phyloP scores from a whole-genome alignment of 2,113 vertebrate genomes.

The Dissostichus mawsoni region DNA sequence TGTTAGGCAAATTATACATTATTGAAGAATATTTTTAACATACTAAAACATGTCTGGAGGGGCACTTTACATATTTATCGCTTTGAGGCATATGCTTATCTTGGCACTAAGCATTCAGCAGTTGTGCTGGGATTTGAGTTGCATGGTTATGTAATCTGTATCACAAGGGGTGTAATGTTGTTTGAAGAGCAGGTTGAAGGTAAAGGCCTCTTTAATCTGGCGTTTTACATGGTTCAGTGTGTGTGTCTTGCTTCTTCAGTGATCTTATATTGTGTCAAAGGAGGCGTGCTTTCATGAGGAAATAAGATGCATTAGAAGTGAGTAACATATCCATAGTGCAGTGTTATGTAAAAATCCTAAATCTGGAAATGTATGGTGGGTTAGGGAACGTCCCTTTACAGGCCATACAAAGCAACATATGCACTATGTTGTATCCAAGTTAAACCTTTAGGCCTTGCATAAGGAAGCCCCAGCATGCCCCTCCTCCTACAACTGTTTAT shows the following conservation, averaged over 20 bases:
- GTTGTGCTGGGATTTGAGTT: conserved; percentile 27
- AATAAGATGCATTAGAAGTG: not conserved
- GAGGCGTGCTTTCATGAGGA: not conserved
- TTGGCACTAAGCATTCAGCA: not conserved
- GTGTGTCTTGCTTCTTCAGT: not conserved
- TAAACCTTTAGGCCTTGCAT: not conserved
- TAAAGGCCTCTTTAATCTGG: conserved; percentile 18
- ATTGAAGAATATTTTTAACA: too few relatives aligned
- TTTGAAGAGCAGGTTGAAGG: conserved; percentile 34
- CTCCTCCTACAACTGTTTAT: conserved; percentile 8
- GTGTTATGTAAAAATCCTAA: not conserved
- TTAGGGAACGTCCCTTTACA: not conserved
- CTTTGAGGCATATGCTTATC: not conserved
- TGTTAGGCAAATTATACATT: too few relatives aligned
- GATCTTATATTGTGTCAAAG: not conserved
- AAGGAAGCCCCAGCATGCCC: conserved; percentile 6
- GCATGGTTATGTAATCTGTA: conserved; percentile 26
- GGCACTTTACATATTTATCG: not conserved
- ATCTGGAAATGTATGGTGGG: not conserved
- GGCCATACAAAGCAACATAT: conserved; percentile 1
- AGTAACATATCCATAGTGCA: not conserved
- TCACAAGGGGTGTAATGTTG: conserved; percentile 15
- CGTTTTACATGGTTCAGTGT: not conserved
- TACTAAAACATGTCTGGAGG: too few relatives aligned
- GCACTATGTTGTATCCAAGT: not conserved